Evolutionary conservation across 2,888 invertebrate genomes (phyloP).

Genomic region (Torymus texanus): DNA sequence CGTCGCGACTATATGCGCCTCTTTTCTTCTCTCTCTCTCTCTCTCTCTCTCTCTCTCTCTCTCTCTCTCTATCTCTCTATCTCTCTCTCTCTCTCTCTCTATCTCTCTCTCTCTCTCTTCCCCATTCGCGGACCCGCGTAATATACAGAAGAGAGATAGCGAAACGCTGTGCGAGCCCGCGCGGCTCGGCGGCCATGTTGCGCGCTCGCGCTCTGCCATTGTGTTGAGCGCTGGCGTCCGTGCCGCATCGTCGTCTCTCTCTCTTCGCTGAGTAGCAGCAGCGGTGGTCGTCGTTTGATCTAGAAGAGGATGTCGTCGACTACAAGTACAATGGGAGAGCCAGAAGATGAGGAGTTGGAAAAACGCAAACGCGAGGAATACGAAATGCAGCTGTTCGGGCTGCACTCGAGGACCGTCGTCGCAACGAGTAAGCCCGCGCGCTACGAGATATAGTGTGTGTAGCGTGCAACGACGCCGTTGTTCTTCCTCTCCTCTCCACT

Average conservation of each 20-base stretch:
- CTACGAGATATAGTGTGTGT: no score
- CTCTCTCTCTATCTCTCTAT: slow-evolving; percentile 15
- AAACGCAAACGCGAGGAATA: slow-evolving; percentile 68
- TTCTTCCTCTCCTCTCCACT: neutral
- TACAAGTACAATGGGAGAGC: neutral
- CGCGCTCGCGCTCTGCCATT: slow-evolving; percentile 45
- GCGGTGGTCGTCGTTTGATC: no score
- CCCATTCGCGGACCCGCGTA: neutral
- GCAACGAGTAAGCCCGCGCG: slow-evolving; percentile 64
- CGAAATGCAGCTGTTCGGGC: slow-evolving; percentile 70
- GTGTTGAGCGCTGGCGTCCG: slow-evolving; percentile 43
- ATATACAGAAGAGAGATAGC: neutral
- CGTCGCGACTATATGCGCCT: neutral
- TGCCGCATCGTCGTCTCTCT: neutral
- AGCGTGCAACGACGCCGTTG: neutral
- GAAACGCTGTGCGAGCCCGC: slow-evolving; percentile 22
- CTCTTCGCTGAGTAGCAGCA: no score
- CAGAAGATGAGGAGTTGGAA: slow-evolving; percentile 52
- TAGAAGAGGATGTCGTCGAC: neutral
- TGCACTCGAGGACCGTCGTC: slow-evolving; percentile 67
- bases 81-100: slow-evolving; percentile 11
- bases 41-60: slow-evolving; percentile 5
- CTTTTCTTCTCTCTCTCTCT: slow-evolving; percentile 3
- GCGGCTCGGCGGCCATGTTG: slow-evolving; percentile 7
- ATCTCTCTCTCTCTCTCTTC: slow-evolving; percentile 1